Conservation (phyloP, 2,113 vertebrate species). For the Embiotoca jacksoni region DNA sequence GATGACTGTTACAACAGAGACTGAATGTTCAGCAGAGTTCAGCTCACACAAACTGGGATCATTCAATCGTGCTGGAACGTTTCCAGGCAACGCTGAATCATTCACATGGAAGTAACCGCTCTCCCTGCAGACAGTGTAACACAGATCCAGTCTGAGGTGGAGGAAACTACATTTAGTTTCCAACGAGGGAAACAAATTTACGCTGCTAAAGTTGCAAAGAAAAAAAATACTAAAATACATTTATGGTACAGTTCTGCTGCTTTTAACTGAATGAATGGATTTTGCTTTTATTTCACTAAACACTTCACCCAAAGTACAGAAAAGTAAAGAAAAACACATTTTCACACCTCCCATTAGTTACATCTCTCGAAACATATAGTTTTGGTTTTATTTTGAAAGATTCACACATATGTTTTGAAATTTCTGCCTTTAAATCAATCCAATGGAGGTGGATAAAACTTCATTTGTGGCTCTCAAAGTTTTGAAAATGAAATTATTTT, state of each 20-base stretch:
- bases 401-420: too few species aligned
- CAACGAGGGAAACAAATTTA: background rate
- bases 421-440: too few species aligned
- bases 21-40: background rate
- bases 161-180: conserved; percentile 6
- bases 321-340: too few species aligned
- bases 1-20: background rate
- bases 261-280: background rate
- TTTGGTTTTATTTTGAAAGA: too few species aligned
- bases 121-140: background rate
- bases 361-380: too few species aligned
- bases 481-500: too few species aligned
- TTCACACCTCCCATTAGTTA: too few species aligned
- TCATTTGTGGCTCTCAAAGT: too few species aligned
- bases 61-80: background rate
- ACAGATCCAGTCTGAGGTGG: background rate
- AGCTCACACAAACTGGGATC: background rate
- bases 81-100: background rate
- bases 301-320: too few species aligned
- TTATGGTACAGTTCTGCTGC: background rate
- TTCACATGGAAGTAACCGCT: background rate
- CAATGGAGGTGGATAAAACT: too few species aligned
- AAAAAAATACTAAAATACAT: background rate
- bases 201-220: background rate
- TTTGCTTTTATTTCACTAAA: background rate